Evolutionary conservation across 2,113 vertebrate genomes (phyloP).

Genomic region (Zingel zingel): DNA sequence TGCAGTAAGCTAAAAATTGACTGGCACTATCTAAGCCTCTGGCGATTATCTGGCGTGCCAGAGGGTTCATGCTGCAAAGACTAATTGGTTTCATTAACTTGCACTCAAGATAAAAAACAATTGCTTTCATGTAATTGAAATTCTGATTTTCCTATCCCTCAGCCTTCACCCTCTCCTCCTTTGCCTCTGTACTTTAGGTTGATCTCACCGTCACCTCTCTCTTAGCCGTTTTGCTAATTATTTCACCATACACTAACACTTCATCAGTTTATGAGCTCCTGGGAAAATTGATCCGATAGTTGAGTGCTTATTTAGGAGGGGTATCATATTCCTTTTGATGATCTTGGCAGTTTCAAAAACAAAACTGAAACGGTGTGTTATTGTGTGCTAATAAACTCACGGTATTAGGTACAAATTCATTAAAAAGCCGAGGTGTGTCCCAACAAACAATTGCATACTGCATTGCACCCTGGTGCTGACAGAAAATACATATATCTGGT

Average conservation of each 20-base stretch:
- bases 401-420: background rate
- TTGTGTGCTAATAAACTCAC: background rate
- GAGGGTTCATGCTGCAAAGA: constrained; percentile 82
- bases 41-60: constrained; percentile 82
- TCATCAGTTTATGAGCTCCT: constrained; percentile 29
- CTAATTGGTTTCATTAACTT: constrained; percentile 89
- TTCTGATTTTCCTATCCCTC: constrained; percentile 74
- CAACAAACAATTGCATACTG: too few relatives aligned
- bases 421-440: background rate
- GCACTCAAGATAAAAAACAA: constrained; percentile 85
- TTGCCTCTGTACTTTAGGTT: constrained; percentile 5
- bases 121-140: constrained; percentile 86
- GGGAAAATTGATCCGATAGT: constrained; percentile 8
- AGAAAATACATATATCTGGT: background rate
- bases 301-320: constrained; percentile 26
- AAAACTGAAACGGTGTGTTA: constrained; percentile 8
- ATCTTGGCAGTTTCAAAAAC: constrained; percentile 1
- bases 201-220: constrained; percentile 33
- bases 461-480: background rate
- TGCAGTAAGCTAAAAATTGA: constrained; percentile 80
- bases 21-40: constrained; percentile 80
- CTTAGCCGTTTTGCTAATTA: constrained; percentile 57
- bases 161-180: constrained; percentile 36
- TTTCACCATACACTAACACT: constrained; percentile 35
- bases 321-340: constrained; percentile 23